Percentiles rank a stretch among this genome's conserved stretches.
Conservation (phyloP, 2,113 vertebrate species). For the Colinus virginianus region DNA sequence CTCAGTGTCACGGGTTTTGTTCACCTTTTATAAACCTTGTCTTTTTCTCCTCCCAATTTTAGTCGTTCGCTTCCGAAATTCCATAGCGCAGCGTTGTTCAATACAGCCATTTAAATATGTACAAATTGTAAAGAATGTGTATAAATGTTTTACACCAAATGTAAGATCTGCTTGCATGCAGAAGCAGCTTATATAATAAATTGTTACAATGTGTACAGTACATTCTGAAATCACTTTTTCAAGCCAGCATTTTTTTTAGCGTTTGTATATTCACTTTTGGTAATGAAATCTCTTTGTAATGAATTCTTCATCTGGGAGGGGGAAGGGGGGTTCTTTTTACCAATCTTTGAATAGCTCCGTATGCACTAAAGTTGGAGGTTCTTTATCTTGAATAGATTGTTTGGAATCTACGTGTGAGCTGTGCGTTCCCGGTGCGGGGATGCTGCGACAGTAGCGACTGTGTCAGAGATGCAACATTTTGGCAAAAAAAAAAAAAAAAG, state of each 20-base stretch:
- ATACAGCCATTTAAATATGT: slow-evolving; percentile 84
- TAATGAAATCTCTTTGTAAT: slow-evolving; percentile 59
- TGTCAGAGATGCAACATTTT: slow-evolving; percentile 41
- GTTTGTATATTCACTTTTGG: slow-evolving; percentile 72
- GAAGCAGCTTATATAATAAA: slow-evolving; percentile 81
- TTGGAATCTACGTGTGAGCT: slow-evolving; percentile 36
- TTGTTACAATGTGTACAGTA: slow-evolving; percentile 80
- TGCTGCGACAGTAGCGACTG: slow-evolving; percentile 10
- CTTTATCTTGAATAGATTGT: background rate
- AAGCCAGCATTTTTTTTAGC: slow-evolving; percentile 68
- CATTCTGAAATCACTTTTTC: slow-evolving; percentile 79
- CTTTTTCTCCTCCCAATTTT: slow-evolving; percentile 66
- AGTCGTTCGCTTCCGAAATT: slow-evolving; percentile 76
- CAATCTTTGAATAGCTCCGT: slow-evolving; percentile 32
- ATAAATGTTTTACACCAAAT: slow-evolving; percentile 86
- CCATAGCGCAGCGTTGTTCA: slow-evolving; percentile 76
- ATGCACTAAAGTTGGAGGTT: slow-evolving; percentile 36
- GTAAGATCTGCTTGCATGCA: slow-evolving; percentile 78
- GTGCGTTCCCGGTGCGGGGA: slow-evolving; percentile 19
- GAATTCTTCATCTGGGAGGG: slow-evolving; percentile 24
- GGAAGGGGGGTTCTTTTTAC: slow-evolving; percentile 40
- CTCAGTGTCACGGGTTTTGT: slow-evolving; percentile 63
- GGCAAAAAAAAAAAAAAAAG: background rate
- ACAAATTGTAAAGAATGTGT: slow-evolving; percentile 87
- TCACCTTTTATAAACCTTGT: slow-evolving; percentile 69